Base-by-base conservation (phyloP, 2,888 invertebrate species). In the Apamea monoglypha region DNA sequence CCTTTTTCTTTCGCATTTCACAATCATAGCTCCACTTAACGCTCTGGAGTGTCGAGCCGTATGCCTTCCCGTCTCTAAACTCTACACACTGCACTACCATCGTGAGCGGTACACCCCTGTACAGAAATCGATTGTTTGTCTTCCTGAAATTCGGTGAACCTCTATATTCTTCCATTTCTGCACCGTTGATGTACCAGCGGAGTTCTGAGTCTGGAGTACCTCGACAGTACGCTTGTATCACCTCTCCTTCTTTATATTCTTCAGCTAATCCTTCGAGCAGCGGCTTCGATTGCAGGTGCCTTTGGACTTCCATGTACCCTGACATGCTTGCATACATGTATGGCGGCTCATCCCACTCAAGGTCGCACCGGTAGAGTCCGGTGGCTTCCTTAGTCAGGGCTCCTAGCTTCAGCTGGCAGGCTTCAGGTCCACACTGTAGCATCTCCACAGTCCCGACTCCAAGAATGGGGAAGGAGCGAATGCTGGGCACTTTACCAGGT, bases 41-140 rank as follows among this genome's bases (percentile, higher is more conserved):
- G 78, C 91, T 94, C 40, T 90, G 90, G 84, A 94, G 92, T 63
- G 93, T 94, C 0, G 97, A 96, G 2, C 95, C 95, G 16, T 92
- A 92, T 29, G 95, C 81, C 92, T 96, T 97, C 1, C 97, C 97
- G 63, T 96, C 95, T 18, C 96, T 95, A 90, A 89, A 97, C 92
- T 92, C 97, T 67, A 95, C 97, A 94, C 95, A 97, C 88, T 92
- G 97, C 90, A 93, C 95, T 84, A 94, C 97, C 73, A 97, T 92
- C 91, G 95, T 95, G 84, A 97, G 95, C 86, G 97, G 92, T 89
- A 95, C 74, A 89, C 97, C 97, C 88, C 96, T 84, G 94, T 96
- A 95, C 12, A 94, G 85, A 0, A 92, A 84, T 25, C 94, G 91
- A 1, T 92, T 92, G 86, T 94, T 95, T 61, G 89, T 92, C 73